phyloP scores from a whole-genome alignment of 1,140 invertebrate genomes.

The Drosophila pectinifera region DNA sequence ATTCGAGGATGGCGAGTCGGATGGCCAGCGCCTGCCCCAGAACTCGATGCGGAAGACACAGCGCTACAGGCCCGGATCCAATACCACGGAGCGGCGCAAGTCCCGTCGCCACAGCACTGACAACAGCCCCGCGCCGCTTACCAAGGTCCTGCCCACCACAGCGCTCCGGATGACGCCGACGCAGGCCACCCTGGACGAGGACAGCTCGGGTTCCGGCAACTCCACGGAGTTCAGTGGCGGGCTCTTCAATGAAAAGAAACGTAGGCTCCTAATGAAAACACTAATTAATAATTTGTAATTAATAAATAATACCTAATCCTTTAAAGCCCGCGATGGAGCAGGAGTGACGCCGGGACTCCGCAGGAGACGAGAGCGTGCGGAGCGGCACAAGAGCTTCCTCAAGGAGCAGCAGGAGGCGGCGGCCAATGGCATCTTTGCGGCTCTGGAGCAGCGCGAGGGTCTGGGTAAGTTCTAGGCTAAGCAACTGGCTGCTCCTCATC shows the following conservation, averaged over 20 bases:
- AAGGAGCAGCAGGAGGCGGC: constrained; percentile 91
- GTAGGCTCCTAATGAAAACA: constrained; percentile 36
- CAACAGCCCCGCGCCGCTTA: constrained; percentile 86
- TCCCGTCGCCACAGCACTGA: constrained; percentile 90
- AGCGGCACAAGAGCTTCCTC: constrained; percentile 92
- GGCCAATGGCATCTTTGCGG: constrained; percentile 86
- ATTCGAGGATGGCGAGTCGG: constrained; percentile 84
- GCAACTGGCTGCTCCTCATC: constrained; percentile 8
- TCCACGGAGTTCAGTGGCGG: constrained; percentile 77
- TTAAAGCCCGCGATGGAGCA: constrained; percentile 76
- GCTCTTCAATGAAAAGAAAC: constrained; percentile 76
- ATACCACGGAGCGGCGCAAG: constrained; percentile 90
- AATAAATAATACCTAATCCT: background rate
- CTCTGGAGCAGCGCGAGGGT: constrained; percentile 86
- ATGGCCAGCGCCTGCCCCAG: constrained; percentile 87
- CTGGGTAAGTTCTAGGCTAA: constrained; percentile 65
- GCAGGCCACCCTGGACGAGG: constrained; percentile 81
- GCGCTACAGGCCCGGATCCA: constrained; percentile 88
- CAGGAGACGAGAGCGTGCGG: constrained; percentile 90
- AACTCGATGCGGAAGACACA: constrained; percentile 92
- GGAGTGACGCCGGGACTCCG: constrained; percentile 91
- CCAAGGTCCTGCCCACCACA: constrained; percentile 73
- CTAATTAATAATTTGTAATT: background rate
- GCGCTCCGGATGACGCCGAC: constrained; percentile 72
- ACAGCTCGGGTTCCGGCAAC: constrained; percentile 84